Conservation (phyloP, 2,797 vertebrate species). For the Sebastes steindachneri region DNA sequence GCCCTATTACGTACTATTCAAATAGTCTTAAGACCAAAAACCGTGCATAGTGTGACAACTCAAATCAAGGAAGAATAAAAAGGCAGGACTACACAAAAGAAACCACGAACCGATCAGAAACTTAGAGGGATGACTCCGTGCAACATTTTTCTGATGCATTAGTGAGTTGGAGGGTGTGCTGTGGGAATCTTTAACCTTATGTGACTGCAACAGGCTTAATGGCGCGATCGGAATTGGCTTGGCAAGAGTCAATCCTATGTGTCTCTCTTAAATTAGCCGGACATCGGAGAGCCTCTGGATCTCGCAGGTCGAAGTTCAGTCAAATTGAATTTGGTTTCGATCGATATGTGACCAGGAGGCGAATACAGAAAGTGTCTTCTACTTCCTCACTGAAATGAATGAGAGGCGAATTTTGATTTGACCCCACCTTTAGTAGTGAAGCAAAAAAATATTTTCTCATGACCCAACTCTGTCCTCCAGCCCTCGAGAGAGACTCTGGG, state of each 20-base stretch:
- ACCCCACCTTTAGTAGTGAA: background rate
- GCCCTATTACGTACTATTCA: background rate
- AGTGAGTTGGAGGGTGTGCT: background rate
- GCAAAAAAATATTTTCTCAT: background rate
- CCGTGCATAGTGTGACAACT: background rate
- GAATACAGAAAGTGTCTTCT: background rate
- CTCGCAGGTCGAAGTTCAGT: conserved; percentile 20
- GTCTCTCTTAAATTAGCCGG: conserved; percentile 21
- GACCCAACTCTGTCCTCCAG: background rate
- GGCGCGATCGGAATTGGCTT: conserved; percentile 2
- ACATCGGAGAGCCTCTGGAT: conserved; percentile 7
- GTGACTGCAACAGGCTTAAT: conserved; percentile 3
- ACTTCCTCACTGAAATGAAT: conserved; percentile 8
- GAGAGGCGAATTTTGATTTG: background rate
- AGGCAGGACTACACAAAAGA: background rate
- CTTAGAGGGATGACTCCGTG: background rate
- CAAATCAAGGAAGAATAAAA: background rate
- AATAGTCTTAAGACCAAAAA: background rate
- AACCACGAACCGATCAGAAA: background rate
- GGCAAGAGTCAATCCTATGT: conserved; percentile 9
- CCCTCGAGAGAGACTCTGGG: background rate
- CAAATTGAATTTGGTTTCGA: conserved; percentile 13
- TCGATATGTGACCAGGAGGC: conserved; percentile 26
- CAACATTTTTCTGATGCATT: background rate
- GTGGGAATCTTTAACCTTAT: background rate